phyloP scores from a whole-genome alignment of 1,140 invertebrate species.

The Saxidomus purpurata region DNA sequence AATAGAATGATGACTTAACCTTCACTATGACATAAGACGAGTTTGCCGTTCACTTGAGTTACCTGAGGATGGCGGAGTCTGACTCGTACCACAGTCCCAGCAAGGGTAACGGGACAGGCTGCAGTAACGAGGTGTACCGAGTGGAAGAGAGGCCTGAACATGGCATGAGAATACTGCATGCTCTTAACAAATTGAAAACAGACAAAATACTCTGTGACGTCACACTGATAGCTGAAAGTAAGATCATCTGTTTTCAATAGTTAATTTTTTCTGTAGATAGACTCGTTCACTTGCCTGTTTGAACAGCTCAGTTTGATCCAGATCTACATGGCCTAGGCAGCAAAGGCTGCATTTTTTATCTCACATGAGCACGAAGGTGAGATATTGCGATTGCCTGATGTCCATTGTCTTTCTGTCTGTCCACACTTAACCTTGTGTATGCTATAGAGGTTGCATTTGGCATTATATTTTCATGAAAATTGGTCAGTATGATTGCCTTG shows the following conservation, averaged over 20 bases:
- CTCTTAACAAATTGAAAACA: conserved; percentile 84
- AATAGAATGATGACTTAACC: background rate
- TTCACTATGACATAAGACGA: background rate
- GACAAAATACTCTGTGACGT: conserved; percentile 86
- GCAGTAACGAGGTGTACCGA: conserved; percentile 76
- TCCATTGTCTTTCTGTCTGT: too few relatives aligned
- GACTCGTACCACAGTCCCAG: conserved; percentile 56
- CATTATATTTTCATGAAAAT: too few relatives aligned
- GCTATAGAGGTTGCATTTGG: too few relatives aligned
- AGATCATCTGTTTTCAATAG: background rate
- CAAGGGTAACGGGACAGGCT: conserved; percentile 53
- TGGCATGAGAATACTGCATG: conserved; percentile 85
- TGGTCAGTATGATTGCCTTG: too few relatives aligned
- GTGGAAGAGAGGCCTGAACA: conserved; percentile 85
- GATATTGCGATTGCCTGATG: too few relatives aligned
- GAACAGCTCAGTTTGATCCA: background rate
- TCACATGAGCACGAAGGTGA: too few relatives aligned
- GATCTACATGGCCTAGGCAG: too few relatives aligned
- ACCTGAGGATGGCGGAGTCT: conserved; percentile 61
- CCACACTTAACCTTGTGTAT: too few relatives aligned
- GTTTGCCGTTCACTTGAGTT: background rate
- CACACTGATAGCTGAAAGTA: conserved; percentile 86
- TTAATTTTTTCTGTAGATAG: background rate
- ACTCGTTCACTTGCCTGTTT: background rate
- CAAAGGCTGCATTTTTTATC: too few relatives aligned